A percentile compares a stretch with the other conserved stretches of the same genome.
Conservation (phyloP, 2,888 invertebrate species). For the Micoletzkya japonica region DNA sequence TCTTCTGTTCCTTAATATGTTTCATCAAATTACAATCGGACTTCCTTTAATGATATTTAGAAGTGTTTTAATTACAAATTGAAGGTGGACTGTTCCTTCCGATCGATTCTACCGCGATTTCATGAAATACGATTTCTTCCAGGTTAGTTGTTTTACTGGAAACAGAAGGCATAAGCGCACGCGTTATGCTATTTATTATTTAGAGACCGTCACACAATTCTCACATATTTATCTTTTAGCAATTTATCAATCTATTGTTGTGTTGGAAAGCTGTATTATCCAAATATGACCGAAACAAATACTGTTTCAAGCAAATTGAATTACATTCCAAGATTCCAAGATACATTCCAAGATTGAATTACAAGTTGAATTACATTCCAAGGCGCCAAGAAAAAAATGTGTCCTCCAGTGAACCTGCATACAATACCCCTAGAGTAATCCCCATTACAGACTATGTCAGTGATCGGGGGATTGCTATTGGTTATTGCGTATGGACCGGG, state of each 20-base stretch:
- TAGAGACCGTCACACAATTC: too few species aligned
- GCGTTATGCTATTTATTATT: too few species aligned
- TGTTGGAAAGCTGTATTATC: too few species aligned
- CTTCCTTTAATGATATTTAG: not conserved
- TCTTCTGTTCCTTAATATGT: not conserved
- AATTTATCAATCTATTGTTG: too few species aligned
- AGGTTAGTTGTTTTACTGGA: constrained; percentile 66
- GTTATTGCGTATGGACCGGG: constrained; percentile 97
- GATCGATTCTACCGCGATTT: constrained; percentile 96
- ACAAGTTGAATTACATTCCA: not conserved
- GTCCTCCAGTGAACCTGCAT: too few species aligned
- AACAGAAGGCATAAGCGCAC: too few species aligned
- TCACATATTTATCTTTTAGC: too few species aligned
- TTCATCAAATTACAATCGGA: not conserved
- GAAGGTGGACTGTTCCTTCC: constrained; percentile 83
- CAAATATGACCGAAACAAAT: too few species aligned
- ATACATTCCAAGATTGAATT: not conserved
- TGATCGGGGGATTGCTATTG: constrained; percentile 93
- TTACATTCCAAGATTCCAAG: not conserved
- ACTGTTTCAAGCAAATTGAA: too few species aligned
- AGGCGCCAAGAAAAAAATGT: too few species aligned
- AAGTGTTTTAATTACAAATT: too few species aligned
- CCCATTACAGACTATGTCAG: constrained; percentile 82
- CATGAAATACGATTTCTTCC: constrained; percentile 97
- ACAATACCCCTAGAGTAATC: too few species aligned